Evolutionary conservation across 64 coral and sea anemone species (phyloP), one percentile per base, ranked within the genome.

Genomic region (Pocillopora verrucosa): DNA sequence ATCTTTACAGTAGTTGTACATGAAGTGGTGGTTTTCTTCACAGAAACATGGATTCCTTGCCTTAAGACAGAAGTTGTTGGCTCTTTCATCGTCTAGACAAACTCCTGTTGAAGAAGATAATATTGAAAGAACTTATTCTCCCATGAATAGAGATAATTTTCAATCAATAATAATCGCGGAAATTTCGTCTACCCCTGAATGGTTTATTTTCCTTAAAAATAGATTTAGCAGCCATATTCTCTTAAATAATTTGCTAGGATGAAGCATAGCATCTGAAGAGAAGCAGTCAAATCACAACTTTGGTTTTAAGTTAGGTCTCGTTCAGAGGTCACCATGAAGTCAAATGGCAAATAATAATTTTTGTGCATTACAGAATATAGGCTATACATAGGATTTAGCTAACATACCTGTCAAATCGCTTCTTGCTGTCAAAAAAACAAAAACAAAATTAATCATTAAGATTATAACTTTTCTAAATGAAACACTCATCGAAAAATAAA

Each of bases 1-100:
- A 60, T 92, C 87, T 84, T 96, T 96, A 88, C 94, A 96, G 76
- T 96, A 96, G 91, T 96, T 96, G 61, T 90, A 96, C 94, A 96
- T 96, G 25, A 96, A 96, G 56, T 96, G 94, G 73, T 93, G 91
- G 37, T 96, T 96, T 76, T 96, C 94, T 79, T 96, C 94, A 61
- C 94, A 96, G 77, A 93, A 96, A 65, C 94, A 96, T 16, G 94
- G 94, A 58, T 93, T 93, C 68, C 93, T 86, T 3, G 94, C 88
- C 79, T 96, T 90, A 22, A 84, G 74, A 45, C 94, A 96, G 82
- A 93, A 96, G 35, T 90, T 90, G 65, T 90, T 84, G 34, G 94
- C 91, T 82, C 94, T 86, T 35, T 74, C 22, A 38, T 96, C 94
- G 80, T 96, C 94, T 9, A 87, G 17, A 73, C 94, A 96, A 64